These are phyloP conservation scores for Plemyria rubiginata DNA, from an alignment of 2,888 invertebrate genomes.

Conservation along the genomic window DNA sequence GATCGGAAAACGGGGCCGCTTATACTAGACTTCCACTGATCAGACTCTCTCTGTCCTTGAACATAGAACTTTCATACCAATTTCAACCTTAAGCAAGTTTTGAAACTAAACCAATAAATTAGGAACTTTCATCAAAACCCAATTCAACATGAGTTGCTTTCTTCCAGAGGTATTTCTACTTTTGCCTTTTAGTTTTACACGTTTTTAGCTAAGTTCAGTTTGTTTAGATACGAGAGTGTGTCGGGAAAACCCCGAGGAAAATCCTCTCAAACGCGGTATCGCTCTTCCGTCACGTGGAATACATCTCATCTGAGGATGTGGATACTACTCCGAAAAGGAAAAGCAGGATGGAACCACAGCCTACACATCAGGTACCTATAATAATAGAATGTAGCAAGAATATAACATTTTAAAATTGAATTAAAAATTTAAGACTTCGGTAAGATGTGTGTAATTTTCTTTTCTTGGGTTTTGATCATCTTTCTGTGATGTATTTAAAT, in stretches of 20 bases:
- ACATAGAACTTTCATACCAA: no score
- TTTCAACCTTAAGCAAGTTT: neutral
- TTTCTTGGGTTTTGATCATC: no score
- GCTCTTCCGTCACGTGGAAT: constrained; percentile 49
- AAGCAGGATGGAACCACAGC: constrained; percentile 59
- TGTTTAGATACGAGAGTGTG: constrained; percentile 69
- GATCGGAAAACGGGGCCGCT: no score
- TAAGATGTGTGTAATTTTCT: no score
- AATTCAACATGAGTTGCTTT: neutral
- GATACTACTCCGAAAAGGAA: constrained; percentile 45
- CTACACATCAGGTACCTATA: constrained; percentile 64
- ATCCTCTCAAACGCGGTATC: constrained; percentile 55
- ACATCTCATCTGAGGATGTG: constrained; percentile 49
- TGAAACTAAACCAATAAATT: neutral
- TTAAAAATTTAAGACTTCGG: no score
- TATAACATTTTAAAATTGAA: no score
- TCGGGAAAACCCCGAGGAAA: constrained; percentile 61
- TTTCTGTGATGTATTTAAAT: no score
- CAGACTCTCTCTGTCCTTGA: no score
- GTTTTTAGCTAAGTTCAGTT: constrained; percentile 2
- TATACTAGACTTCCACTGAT: no score
- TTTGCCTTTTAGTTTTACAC: neutral
- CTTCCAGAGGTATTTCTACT: neutral
- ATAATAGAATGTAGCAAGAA: neutral
- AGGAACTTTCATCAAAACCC: neutral